A percentile compares a stretch with the other conserved stretches of the same genome.
These are phyloP conservation scores for Perodicticus potto DNA, from an alignment of 2,797 vertebrate species.

Conservation along the genomic window DNA sequence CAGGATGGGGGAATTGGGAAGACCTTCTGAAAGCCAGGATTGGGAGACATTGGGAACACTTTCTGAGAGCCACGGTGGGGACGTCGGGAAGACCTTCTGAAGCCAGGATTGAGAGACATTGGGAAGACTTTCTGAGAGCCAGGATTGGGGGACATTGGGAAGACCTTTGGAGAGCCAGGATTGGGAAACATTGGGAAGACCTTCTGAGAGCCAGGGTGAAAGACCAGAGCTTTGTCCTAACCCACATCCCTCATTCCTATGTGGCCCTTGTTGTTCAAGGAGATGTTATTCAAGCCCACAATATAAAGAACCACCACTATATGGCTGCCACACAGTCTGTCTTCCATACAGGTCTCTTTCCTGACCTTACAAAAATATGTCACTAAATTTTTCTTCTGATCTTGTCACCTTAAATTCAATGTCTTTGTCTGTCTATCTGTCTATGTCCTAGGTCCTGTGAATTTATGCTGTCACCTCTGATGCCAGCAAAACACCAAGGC, in stretches of 20 bases:
- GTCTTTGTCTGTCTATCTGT: neutral
- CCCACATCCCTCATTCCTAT: neutral
- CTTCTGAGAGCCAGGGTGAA: neutral
- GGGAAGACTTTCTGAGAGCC: too few relatives aligned
- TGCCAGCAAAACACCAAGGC: neutral
- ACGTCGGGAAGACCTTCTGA: too few relatives aligned
- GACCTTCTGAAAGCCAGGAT: neutral
- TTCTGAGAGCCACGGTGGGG: too few relatives aligned
- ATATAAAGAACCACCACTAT: neutral
- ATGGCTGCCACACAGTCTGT: neutral
- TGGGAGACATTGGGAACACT: too few relatives aligned
- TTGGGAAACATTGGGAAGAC: too few relatives aligned
- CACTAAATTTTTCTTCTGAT: neutral
- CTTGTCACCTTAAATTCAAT: neutral
- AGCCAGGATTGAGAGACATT: too few relatives aligned
- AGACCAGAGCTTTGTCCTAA: neutral
- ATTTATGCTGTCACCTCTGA: neutral
- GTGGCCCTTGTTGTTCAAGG: neutral
- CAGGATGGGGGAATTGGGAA: too few relatives aligned
- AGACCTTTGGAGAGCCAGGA: too few relatives aligned
- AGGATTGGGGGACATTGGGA: too few relatives aligned
- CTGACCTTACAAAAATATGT: neutral
- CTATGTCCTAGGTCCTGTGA: neutral
- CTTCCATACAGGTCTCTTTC: neutral
- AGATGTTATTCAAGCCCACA: neutral